Evolutionary conservation across 2,888 invertebrate genomes (phyloP), one percentile per base, ranked within the genome.

Genomic region (Andrena dorsata): DNA sequence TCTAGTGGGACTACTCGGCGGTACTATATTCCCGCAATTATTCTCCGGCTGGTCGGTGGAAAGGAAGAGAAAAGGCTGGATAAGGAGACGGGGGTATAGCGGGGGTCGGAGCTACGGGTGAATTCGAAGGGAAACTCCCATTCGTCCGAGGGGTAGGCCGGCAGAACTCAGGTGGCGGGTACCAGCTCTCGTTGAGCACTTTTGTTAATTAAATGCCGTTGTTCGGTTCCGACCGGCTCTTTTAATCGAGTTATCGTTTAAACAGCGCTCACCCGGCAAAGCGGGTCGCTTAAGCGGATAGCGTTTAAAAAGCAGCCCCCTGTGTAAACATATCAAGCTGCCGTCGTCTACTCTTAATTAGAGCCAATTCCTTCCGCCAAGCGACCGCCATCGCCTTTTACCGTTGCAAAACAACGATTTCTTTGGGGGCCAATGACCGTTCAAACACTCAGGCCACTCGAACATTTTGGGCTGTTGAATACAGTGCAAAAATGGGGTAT

Each of bases 181-280:
- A 82, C 82, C 90, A 90, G 89, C 90, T 91, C 90, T 89, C 88
- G 80, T 86, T 82, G 88, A 91, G 91, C 90, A 92, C 92, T 93
- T 91, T 91, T 91, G 90, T 91, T 93, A 93, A 93, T 91, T 92
- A 91, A 91, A 90, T 90, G 90, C 91, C 91, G 92, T 92, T 93
- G 92, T 92, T 91, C 90, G 89, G 86, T 88, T 91, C 89, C 84
- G 88, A 85, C 85, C 76, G 80, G 88, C 88, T 87, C 90, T 91
- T 92, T 92, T 91, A 91, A 91, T 91, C 90, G 91, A 89, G 90
- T 92, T 92, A 92, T 92, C 90, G 92, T 90, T 90, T 90, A 89
- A 91, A 90, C 89, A 89, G 88, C 88, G 83, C 86, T 90, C 83
- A 86, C 73, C 73, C 81, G 86, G 87, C 89, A 88, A 89, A 87